Evolutionary conservation across 2,113 vertebrate species (phyloP).

Genomic region (Notarius quadriscutis): DNA sequence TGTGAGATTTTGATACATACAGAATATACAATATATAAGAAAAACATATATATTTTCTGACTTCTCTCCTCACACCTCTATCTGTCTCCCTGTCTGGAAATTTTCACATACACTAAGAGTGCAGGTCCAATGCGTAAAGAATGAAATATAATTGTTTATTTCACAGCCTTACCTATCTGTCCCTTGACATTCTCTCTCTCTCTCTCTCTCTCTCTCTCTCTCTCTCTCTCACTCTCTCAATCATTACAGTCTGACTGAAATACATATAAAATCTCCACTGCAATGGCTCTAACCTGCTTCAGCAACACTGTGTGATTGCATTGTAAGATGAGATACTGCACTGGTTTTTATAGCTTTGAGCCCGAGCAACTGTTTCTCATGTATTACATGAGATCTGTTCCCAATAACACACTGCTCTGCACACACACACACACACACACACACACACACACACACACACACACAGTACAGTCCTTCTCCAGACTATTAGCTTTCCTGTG

Average conservation of each 20-base stretch:
- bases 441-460: slow-evolving; percentile 25
- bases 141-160: neutral
- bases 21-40: no score
- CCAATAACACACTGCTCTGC: slow-evolving; percentile 35
- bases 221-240: neutral
- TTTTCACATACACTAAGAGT: neutral
- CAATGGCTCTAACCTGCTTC: slow-evolving; percentile 31
- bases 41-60: neutral
- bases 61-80: neutral
- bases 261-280: slow-evolving; percentile 40
- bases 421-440: slow-evolving; percentile 36
- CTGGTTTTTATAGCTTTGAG: slow-evolving; percentile 37
- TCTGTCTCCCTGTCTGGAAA: neutral
- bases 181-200: neutral
- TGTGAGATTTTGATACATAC: no score
- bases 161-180: neutral
- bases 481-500: slow-evolving; percentile 37
- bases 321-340: slow-evolving; percentile 39
- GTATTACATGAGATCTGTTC: slow-evolving; percentile 40
- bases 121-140: neutral
- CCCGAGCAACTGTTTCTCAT: slow-evolving; percentile 45
- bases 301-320: slow-evolving; percentile 43
- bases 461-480: slow-evolving; percentile 7
- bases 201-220: slow-evolving; percentile 19
- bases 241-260: slow-evolving; percentile 33